Evolutionary conservation across 2,113 vertebrate species (phyloP).

Genomic region (Solea solea): DNA sequence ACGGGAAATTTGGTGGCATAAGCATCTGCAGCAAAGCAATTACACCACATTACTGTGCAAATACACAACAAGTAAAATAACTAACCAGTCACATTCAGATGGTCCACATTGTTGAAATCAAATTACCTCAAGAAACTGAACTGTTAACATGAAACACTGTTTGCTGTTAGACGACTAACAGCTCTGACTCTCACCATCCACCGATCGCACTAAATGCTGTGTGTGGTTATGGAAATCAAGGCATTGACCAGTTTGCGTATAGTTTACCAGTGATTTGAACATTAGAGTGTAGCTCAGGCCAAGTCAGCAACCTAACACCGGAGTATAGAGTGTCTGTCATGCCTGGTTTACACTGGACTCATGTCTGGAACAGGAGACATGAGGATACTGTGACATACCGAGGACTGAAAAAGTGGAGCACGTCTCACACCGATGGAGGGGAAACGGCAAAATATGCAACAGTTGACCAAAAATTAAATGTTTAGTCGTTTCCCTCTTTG

Average conservation of each 20-base stretch:
- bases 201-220: not conserved
- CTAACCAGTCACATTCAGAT: slow-evolving; percentile 19
- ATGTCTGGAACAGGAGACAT: slow-evolving; percentile 68
- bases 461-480: slow-evolving; percentile 16
- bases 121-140: slow-evolving; percentile 1
- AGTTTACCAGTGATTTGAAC: slow-evolving; percentile 67
- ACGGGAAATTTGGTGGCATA: slow-evolving; percentile 59
- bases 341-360: slow-evolving; percentile 70
- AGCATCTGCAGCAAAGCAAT: slow-evolving; percentile 52
- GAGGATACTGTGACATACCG: slow-evolving; percentile 58
- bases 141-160: slow-evolving; percentile 7
- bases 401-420: slow-evolving; percentile 41
- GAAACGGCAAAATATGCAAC: not conserved
- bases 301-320: slow-evolving; percentile 58
- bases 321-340: slow-evolving; percentile 59
- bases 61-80: slow-evolving; percentile 29
- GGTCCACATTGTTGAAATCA: slow-evolving; percentile 9
- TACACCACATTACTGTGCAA: slow-evolving; percentile 51
- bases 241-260: slow-evolving; percentile 13
- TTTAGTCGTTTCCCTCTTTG: slow-evolving; percentile 16
- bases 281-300: slow-evolving; percentile 49
- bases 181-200: slow-evolving; percentile 1
- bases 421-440: slow-evolving; percentile 1
- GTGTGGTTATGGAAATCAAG: slow-evolving; percentile 55
- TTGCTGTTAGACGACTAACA: slow-evolving; percentile 2